These are phyloP conservation scores for Oreochromis spilurus DNA, from an alignment of 2,113 vertebrate species.

Conservation along the genomic window DNA sequence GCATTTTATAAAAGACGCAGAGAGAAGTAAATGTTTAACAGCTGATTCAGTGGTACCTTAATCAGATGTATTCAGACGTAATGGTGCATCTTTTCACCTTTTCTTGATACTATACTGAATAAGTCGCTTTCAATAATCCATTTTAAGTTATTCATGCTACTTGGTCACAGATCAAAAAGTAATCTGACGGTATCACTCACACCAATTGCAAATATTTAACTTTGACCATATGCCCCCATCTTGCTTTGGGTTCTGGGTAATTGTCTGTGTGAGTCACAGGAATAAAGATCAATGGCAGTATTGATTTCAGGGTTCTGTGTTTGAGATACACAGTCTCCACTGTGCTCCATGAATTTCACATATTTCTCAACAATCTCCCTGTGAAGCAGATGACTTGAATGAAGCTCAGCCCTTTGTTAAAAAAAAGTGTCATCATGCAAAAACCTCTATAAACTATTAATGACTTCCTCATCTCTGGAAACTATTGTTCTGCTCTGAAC, in stretches of 20 bases:
- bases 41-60: neutral
- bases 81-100: neutral
- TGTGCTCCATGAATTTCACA: neutral
- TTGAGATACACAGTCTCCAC: neutral
- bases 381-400: neutral
- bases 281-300: neutral
- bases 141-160: neutral
- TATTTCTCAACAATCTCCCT: neutral
- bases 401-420: neutral
- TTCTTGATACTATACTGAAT: neutral
- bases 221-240: neutral
- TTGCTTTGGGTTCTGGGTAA: neutral
- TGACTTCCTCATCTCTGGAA: neutral
- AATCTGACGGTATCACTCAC: neutral
- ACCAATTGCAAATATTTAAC: neutral
- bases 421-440: neutral
- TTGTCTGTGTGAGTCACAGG: neutral
- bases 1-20: neutral
- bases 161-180: neutral
- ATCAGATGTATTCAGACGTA: neutral
- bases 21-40: neutral
- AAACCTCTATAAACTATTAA: constrained; percentile 10
- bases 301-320: neutral
- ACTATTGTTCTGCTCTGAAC: constrained; percentile 8
- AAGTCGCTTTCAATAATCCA: neutral